phyloP scores from a whole-genome alignment of 2,797 vertebrate species.

The Peromyscus nudipes region DNA sequence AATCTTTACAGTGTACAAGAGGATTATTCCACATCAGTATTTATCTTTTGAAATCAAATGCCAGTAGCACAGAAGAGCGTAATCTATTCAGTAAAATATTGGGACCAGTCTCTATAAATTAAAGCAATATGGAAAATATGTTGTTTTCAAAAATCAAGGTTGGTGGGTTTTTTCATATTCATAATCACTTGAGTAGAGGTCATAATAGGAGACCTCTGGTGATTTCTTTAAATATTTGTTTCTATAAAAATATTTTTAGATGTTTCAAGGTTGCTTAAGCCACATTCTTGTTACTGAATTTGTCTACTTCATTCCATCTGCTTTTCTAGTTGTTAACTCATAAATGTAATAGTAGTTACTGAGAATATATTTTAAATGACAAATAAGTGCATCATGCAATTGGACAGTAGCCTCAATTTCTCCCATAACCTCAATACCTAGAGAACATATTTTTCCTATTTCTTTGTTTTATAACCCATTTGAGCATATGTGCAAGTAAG shows the following conservation, averaged over 20 bases:
- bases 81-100: conserved; percentile 70
- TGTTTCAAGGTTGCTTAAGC: background rate
- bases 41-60: conserved; percentile 69
- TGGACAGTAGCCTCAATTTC: background rate
- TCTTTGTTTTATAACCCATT: background rate
- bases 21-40: background rate
- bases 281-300: background rate
- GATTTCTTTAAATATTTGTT: background rate
- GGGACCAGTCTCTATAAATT: conserved; percentile 35
- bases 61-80: conserved; percentile 53
- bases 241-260: background rate
- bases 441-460: background rate
- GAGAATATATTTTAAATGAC: background rate
- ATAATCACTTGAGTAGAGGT: background rate
- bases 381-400: background rate
- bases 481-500: background rate
- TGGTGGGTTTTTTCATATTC: conserved; percentile 1
- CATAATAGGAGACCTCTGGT: background rate
- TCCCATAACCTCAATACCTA: background rate
- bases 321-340: background rate
- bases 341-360: background rate
- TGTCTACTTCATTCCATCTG: background rate
- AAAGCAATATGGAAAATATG: conserved; percentile 43
- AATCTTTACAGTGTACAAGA: too few species aligned
- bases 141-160: conserved; percentile 47